These are phyloP conservation scores for Hyperoplus lanceolatus DNA, from an alignment of 2,797 vertebrate species.

Conservation along the genomic window DNA sequence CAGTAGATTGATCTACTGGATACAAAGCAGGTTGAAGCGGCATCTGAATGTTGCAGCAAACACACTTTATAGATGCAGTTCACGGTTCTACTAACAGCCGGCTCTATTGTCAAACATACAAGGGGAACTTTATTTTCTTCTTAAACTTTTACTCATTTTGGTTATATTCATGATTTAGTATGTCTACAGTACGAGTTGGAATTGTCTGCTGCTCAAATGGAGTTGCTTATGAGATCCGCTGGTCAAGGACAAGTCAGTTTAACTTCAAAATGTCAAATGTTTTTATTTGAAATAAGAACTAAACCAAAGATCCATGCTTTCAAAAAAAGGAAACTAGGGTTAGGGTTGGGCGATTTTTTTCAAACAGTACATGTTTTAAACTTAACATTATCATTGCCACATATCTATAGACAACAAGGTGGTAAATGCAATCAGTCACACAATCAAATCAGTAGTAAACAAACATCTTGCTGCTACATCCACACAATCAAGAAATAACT, in stretches of 20 bases:
- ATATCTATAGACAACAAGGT: background rate
- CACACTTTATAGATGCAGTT: conserved; percentile 65
- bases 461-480: background rate
- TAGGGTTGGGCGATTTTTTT: too few relatives aligned
- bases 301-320: background rate
- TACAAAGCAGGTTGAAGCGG: conserved; percentile 68
- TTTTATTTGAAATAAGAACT: background rate
- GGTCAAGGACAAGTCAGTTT: background rate
- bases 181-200: too few relatives aligned
- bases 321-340: background rate
- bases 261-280: background rate
- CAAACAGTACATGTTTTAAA: background rate
- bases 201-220: background rate
- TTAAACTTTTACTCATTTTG: background rate
- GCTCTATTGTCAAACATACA: conserved; percentile 15
- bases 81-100: conserved; percentile 28
- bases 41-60: conserved; percentile 64
- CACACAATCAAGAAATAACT: background rate
- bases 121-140: conserved; percentile 36
- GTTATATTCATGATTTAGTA: background rate
- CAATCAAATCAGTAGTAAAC: background rate
- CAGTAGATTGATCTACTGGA: conserved; percentile 67
- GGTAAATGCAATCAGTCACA: background rate
- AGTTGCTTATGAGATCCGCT: background rate
- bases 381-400: background rate